Base-by-base conservation (phyloP, 2,888 invertebrate genomes). In the Chymomyza fuscimana region DNA sequence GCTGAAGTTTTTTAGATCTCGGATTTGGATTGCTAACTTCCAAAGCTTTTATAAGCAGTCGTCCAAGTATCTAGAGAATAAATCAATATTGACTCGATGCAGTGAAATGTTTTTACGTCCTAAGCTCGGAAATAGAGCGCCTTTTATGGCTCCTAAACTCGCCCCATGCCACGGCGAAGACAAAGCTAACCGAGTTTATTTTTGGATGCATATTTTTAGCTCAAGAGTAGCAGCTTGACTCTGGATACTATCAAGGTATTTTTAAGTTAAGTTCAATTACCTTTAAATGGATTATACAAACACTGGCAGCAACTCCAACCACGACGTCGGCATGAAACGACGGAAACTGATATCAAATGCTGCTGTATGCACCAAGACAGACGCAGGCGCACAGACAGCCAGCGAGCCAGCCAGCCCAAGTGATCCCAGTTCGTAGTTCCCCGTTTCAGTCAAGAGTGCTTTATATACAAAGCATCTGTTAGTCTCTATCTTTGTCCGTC, bases 231-330 rank as follows among this genome's bases (percentile, higher is more conserved):
- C 63, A 51, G 40, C 40, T 46, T 46, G 40, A 46, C 40, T 12
- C 40, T 46, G 40, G 40, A 46, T 46, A 46, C 40, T 46, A 46
- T 46, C 40, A 61, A 67, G 61, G 60, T 67, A 67, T 63, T 61
- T 63, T 56, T 67, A 63, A 77, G 73, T 76, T 75, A 82, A 78
- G 83, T 83, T 83, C 83, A 83, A 83, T 86, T 87, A 83, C 87
- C 83, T 87, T 85, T 82, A 85, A 85, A 87, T 83, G 82, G 87
- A 82, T 85, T 87, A 87, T 69, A 87, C 80, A 87, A 87, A 85
- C 86, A 87, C 64, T 15, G 51, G 16, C 19, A 36, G 60, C 29
- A 64, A 64, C 22, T 32, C 7, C 22, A 50, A 63, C 19, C 40
- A 15, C 12, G 51, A 63, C 19, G 50, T 22, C n/a, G 67, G 71